phyloP scores from a whole-genome alignment of 2,113 vertebrate species.

The Ploceus nigricollis region DNA sequence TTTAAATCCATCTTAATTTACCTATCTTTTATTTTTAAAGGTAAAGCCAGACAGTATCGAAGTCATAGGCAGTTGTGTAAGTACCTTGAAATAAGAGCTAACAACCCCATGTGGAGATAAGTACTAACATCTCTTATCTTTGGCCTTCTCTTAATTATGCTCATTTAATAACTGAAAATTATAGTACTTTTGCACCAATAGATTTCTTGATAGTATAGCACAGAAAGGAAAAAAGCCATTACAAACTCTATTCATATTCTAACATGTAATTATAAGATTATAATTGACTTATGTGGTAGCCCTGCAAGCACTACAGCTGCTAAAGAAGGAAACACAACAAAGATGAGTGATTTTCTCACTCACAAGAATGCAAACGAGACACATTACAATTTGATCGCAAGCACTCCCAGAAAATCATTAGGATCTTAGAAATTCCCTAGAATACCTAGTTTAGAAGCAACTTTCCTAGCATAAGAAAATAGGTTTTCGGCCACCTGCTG shows the following conservation, averaged over 20 bases:
- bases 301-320: background rate
- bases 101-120: background rate
- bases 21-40: background rate
- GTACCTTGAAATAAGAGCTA: background rate
- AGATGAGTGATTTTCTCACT: background rate
- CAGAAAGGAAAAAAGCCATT: background rate
- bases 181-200: background rate
- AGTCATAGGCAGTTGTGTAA: background rate
- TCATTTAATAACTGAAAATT: constrained; percentile 8
- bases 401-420: background rate
- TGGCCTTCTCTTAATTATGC: background rate
- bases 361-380: background rate
- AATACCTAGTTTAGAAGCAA: background rate
- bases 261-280: constrained; percentile 13
- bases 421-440: background rate
- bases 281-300: background rate
- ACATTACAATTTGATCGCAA: background rate
- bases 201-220: background rate
- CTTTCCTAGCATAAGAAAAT: background rate
- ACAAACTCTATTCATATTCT: background rate
- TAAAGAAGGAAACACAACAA: background rate
- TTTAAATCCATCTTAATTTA: background rate
- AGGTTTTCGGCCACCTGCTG: background rate
- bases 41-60: background rate
- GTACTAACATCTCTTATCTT: background rate